Percentiles rank a stretch among this genome's conserved stretches.
These are phyloP conservation scores for Caenorhabditis sp. DNA, from an alignment of 2,888 invertebrate genomes.

Conservation along the genomic window DNA sequence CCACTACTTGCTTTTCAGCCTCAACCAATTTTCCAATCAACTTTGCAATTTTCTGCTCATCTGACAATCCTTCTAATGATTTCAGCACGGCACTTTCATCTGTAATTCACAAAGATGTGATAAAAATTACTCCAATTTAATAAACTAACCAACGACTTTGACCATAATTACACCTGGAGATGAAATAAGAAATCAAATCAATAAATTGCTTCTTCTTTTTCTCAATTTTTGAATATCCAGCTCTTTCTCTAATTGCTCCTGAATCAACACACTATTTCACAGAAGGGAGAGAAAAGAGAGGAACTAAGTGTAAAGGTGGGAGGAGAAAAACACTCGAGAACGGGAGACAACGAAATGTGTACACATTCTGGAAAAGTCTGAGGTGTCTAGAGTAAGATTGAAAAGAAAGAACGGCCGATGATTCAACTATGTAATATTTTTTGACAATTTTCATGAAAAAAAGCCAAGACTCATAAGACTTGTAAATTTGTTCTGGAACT, in stretches of 20 bases:
- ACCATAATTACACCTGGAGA: constrained; percentile 12
- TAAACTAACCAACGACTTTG: constrained; percentile 22
- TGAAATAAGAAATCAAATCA: constrained; percentile 16
- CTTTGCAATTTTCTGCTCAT: constrained; percentile 41
- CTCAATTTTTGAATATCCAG: not conserved
- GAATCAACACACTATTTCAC: constrained; percentile 15
- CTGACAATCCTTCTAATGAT: constrained; percentile 41
- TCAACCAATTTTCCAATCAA: constrained; percentile 37
- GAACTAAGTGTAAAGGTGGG: constrained; percentile 12
- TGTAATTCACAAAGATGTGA: no score
- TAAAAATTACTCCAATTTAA: no score
- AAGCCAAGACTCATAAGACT: no score
- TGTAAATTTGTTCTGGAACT: no score
- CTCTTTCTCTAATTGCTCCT: constrained; percentile 18
- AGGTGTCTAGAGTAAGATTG: no score
- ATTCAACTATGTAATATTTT: no score
- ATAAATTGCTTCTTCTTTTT: constrained; percentile 5
- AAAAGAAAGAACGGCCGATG: no score
- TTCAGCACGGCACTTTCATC: constrained; percentile 38
- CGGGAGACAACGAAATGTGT: constrained; percentile 1
- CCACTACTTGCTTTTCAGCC: constrained; percentile 25
- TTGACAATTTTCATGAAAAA: no score
- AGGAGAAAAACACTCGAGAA: constrained; percentile 7
- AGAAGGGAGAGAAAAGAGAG: constrained; percentile 9
- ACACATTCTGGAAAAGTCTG: not conserved